phyloP scores from a whole-genome alignment of 35 echinoderm and acorn worm genomes.

The Ptychodera flava region DNA sequence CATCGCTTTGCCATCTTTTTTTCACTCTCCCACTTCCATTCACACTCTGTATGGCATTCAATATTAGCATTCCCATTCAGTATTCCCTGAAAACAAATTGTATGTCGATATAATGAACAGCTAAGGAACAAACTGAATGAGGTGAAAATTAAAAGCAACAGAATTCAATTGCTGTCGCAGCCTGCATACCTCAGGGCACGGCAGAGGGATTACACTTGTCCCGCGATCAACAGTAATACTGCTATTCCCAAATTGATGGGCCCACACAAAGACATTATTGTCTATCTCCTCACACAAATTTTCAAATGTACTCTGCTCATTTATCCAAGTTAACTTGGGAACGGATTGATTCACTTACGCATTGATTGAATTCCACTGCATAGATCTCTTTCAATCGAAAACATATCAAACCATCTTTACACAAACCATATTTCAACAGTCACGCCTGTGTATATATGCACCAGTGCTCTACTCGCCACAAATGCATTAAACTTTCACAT shows the following conservation, averaged over 20 bases:
- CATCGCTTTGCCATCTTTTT: too few species aligned
- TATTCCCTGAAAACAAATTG: not conserved
- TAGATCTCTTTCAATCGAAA: too few species aligned
- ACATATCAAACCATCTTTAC: too few species aligned
- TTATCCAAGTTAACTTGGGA: too few species aligned
- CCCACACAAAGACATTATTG: not conserved
- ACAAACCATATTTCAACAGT: too few species aligned
- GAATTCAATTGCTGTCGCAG: not conserved
- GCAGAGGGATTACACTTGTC: not conserved
- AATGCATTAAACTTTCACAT: too few species aligned
- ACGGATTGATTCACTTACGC: too few species aligned
- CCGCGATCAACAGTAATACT: not conserved
- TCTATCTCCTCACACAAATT: not conserved
- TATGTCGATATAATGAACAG: not conserved
- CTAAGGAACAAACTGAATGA: not conserved
- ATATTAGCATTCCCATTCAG: not conserved
- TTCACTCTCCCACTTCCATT: not conserved
- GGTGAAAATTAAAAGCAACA: not conserved
- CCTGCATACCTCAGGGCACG: not conserved
- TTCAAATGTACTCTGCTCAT: too few species aligned
- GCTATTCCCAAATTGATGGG: not conserved
- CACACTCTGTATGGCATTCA: not conserved
- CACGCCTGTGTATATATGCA: too few species aligned
- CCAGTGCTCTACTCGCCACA: too few species aligned
- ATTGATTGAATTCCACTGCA: too few species aligned